Evolutionary conservation across 2,797 vertebrate genomes (phyloP).

Genomic region (Oryzias dopingdopingensis): DNA sequence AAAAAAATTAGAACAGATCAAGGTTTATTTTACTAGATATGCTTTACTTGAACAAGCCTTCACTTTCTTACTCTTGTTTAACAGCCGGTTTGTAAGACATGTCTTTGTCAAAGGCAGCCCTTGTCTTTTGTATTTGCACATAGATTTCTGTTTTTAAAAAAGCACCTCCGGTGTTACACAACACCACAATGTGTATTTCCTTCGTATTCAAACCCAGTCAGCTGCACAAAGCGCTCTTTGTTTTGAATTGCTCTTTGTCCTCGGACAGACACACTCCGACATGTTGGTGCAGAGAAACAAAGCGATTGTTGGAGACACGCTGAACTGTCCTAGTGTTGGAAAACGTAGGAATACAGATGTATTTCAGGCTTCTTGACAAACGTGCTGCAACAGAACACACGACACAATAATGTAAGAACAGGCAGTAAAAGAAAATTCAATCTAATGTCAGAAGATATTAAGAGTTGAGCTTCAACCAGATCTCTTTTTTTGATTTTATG

Average conservation of each 20-base stretch:
- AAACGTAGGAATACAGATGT: constrained; percentile 50
- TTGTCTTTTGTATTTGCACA: constrained; percentile 2
- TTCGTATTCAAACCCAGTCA: constrained; percentile 9
- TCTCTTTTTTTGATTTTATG: constrained; percentile 53
- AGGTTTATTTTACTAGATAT: constrained; percentile 28
- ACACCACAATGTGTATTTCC: constrained; percentile 8
- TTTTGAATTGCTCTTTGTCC: constrained; percentile 10
- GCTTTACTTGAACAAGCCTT: constrained; percentile 48
- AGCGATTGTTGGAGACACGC: constrained; percentile 12
- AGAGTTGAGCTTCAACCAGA: constrained; percentile 73
- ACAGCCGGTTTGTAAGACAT: constrained; percentile 31
- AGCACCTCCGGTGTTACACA: constrained; percentile 43
- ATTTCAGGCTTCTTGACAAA: constrained; percentile 43
- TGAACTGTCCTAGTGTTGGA: constrained; percentile 16
- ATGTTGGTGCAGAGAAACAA: constrained; percentile 35
- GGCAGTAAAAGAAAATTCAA: neutral
- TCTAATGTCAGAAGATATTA: no score
- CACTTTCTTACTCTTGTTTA: constrained; percentile 47
- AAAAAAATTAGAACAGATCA: constrained; percentile 6
- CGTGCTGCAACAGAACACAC: neutral
- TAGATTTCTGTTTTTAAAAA: constrained; percentile 9
- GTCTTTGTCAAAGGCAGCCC: constrained; percentile 15
- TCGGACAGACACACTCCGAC: constrained; percentile 41
- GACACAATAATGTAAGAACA: constrained; percentile 54
- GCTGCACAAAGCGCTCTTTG: constrained; percentile 32